Evolutionary conservation across 1,140 invertebrate genomes (phyloP).

Genomic region (Cyrtorhinus lividipennis): DNA sequence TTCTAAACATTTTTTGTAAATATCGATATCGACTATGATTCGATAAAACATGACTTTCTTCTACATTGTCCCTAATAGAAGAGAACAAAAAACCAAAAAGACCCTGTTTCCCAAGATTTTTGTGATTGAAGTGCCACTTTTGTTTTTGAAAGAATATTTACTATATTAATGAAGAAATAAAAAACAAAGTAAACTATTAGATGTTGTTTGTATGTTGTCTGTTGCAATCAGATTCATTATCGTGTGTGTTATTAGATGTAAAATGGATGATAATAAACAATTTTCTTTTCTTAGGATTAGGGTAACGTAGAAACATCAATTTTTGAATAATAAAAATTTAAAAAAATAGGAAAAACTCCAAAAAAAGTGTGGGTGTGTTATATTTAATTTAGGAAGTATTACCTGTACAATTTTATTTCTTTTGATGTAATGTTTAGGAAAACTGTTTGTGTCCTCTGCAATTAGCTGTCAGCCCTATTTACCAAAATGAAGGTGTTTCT

Average conservation of each 20-base stretch:
- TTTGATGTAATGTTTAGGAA: background rate
- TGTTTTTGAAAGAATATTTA: conserved; percentile 25
- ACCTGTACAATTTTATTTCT: background rate
- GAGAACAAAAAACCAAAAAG: background rate
- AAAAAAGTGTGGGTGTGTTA: background rate
- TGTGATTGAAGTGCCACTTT: conserved; percentile 28
- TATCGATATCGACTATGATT: no score
- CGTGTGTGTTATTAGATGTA: conserved; percentile 19
- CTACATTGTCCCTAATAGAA: no score
- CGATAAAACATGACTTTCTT: no score
- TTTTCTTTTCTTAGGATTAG: background rate
- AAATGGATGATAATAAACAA: background rate
- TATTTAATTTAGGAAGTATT: conserved; percentile 14
- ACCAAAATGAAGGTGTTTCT: conserved; percentile 16
- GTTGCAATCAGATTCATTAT: conserved; percentile 22
- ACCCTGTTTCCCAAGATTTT: conserved; percentile 21
- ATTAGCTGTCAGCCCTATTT: background rate
- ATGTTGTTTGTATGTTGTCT: conserved; percentile 23
- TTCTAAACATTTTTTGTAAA: background rate
- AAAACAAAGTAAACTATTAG: conserved; percentile 23
- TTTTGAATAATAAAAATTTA: conserved; percentile 18
- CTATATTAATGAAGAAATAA: conserved; percentile 22
- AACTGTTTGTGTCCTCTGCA: no score
- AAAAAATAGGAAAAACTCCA: background rate
- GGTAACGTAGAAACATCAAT: conserved; percentile 13